Evolutionary conservation across 2,888 invertebrate species (phyloP).

Genomic region (Dione vanillae): DNA sequence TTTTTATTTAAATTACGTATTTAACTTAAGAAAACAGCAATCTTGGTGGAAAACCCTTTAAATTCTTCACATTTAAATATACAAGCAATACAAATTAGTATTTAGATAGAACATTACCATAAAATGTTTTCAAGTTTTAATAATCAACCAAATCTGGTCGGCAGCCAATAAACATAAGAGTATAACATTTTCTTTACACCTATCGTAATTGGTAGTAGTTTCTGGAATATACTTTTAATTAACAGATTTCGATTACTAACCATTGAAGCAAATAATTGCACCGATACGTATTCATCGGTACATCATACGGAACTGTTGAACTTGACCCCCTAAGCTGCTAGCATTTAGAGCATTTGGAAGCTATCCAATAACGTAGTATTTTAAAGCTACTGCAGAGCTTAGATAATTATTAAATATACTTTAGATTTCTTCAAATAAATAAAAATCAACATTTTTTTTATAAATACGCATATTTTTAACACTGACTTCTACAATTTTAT

Average conservation of each 20-base stretch:
- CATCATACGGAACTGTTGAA: slow-evolving; percentile 26
- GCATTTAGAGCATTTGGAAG: slow-evolving; percentile 25
- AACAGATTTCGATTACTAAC: slow-evolving; percentile 13
- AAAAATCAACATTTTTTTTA: not conserved
- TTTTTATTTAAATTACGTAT: not conserved
- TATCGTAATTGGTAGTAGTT: not conserved
- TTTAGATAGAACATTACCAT: no score
- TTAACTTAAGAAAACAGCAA: not conserved
- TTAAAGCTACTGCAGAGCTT: not conserved
- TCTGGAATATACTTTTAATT: not conserved
- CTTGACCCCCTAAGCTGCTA: slow-evolving; percentile 30
- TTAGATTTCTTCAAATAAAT: no score
- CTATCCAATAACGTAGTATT: slow-evolving; percentile 20
- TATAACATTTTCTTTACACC: not conserved
- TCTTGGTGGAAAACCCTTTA: not conserved
- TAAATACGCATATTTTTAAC: no score
- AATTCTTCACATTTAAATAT: no score
- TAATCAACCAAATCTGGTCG: not conserved
- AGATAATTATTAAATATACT: not conserved
- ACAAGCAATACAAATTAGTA: no score
- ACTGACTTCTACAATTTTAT: no score
- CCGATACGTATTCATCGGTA: not conserved
- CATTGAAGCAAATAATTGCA: slow-evolving; percentile 24
- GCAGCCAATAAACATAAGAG: not conserved
- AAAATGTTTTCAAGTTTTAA: not conserved